These are phyloP conservation scores for Drosophila paranaensis DNA, from an alignment of 2,888 invertebrate genomes.

Conservation along the genomic window DNA sequence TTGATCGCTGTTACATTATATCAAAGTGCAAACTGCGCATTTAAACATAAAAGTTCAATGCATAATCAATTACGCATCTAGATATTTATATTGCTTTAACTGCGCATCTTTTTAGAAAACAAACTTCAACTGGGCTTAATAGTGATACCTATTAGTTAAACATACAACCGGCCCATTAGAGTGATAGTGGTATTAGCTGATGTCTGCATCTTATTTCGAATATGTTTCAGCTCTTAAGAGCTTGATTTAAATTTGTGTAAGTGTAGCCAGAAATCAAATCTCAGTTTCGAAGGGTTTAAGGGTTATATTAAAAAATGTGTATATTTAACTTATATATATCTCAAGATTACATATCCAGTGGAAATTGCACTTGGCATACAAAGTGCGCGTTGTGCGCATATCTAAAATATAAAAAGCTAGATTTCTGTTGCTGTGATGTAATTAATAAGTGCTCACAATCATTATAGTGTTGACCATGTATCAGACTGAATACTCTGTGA, in stretches of 20 bases:
- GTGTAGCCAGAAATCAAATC: no score
- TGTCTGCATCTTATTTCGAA: no score
- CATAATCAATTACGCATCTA: neutral
- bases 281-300: no score
- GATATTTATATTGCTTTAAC: neutral
- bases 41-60: slow-evolving; percentile 1
- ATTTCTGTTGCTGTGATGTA: neutral
- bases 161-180: neutral
- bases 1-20: neutral
- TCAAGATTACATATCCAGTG: neutral
- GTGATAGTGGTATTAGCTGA: neutral
- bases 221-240: no score
- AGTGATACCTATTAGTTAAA: neutral
- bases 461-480: neutral
- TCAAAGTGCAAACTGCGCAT: slow-evolving; percentile 3
- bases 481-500: neutral
- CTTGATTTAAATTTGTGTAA: no score
- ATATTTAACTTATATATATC: neutral
- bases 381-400: neutral
- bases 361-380: no score
- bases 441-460: neutral
- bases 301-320: no score
- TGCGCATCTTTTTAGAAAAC: neutral
- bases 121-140: neutral
- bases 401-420: neutral